Evolutionary conservation across 2,888 invertebrate genomes (phyloP).

Genomic region (Melinaea marsaeus): DNA sequence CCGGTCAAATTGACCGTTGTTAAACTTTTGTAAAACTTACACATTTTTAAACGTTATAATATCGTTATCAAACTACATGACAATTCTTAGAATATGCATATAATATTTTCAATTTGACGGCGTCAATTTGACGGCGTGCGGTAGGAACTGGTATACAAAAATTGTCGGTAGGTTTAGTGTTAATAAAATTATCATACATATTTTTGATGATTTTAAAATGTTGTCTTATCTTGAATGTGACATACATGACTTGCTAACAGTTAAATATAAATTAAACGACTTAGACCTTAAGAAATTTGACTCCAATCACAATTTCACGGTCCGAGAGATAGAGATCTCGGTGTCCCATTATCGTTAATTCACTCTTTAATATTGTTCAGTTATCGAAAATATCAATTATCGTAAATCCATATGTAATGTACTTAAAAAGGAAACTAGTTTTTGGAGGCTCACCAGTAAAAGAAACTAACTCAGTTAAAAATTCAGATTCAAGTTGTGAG

Average conservation of each 20-base stretch:
- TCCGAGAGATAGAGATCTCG: slow-evolving; percentile 39
- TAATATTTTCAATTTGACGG: too few species aligned
- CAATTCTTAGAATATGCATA: too few species aligned
- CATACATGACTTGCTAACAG: background rate
- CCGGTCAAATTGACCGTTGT: too few species aligned
- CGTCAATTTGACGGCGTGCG: too few species aligned
- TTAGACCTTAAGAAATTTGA: slow-evolving; percentile 15
- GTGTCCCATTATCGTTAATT: slow-evolving; percentile 36
- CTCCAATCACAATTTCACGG: slow-evolving; percentile 37
- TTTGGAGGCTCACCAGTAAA: background rate
- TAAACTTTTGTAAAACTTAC: too few species aligned
- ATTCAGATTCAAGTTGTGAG: slow-evolving; percentile 12
- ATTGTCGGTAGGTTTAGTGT: too few species aligned
- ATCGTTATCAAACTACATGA: too few species aligned
- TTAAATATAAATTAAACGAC: slow-evolving; percentile 23
- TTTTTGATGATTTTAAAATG: background rate
- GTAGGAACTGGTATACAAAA: too few species aligned
- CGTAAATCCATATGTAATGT: background rate
- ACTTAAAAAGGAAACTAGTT: background rate
- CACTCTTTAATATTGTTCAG: slow-evolving; percentile 19
- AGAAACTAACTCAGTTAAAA: background rate
- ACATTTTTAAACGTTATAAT: too few species aligned
- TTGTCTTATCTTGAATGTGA: background rate
- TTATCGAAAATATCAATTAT: slow-evolving; percentile 15
- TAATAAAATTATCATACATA: too few species aligned